Conservation (phyloP, 2,888 invertebrate genomes). For the Branchinecta sandiegonensis region DNA sequence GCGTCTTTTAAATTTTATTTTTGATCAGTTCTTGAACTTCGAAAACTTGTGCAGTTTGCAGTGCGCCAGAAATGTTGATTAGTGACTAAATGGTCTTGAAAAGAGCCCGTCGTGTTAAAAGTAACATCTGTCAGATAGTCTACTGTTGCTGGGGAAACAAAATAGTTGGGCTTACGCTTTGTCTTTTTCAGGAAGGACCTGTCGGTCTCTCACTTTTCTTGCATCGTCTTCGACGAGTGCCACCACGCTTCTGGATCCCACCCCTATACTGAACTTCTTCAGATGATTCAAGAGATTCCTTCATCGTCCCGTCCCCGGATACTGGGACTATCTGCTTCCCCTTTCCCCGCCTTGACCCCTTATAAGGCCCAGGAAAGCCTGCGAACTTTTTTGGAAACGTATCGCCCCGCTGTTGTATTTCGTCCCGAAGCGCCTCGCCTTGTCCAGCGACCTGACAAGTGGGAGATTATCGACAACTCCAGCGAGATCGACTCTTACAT, state of each 20-base stretch:
- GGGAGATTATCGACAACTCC: background rate
- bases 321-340: constrained; percentile 17
- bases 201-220: background rate
- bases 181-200: constrained; percentile 14
- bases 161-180: background rate
- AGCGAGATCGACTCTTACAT: background rate
- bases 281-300: background rate
- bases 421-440: constrained; percentile 16
- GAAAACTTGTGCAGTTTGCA: no score
- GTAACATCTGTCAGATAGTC: no score
- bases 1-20: no score
- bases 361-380: background rate
- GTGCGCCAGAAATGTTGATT: no score
- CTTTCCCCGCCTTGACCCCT: background rate
- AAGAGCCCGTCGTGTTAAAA: no score
- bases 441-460: background rate
- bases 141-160: no score
- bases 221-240: constrained; percentile 18
- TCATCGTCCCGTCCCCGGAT: background rate
- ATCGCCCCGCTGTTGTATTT: background rate
- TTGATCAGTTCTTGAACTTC: no score
- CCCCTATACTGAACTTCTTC: background rate
- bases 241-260: constrained; percentile 18
- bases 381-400: background rate
- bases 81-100: no score